These are phyloP conservation scores for Andricus quercusramuli DNA, from an alignment of 2,888 invertebrate genomes.

Conservation along the genomic window DNA sequence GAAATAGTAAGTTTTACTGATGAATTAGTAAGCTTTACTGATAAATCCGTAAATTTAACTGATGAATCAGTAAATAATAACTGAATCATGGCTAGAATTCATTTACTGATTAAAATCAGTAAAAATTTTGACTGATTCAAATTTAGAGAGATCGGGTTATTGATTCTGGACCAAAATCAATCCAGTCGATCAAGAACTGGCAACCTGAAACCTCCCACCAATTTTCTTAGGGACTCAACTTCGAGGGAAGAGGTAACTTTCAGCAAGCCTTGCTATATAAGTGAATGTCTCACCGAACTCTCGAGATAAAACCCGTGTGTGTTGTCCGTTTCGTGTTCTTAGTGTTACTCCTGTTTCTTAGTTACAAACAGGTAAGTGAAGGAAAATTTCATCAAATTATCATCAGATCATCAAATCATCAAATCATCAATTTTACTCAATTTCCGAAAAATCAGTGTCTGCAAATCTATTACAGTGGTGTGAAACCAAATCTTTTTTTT, in stretches of 20 bases:
- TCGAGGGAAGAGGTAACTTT: conserved; percentile 75
- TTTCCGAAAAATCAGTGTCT: background rate
- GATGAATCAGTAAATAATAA: too few relatives aligned
- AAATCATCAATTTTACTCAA: background rate
- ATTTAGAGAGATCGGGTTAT: background rate
- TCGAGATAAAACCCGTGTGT: conserved; percentile 75
- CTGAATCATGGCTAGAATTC: too few relatives aligned
- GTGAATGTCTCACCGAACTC: conserved; percentile 73
- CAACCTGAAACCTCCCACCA: conserved; percentile 58
- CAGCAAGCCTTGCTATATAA: conserved; percentile 76
- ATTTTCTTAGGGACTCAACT: conserved; percentile 58
- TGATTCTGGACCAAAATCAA: conserved; percentile 12
- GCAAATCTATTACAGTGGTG: conserved; percentile 18
- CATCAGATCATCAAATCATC: background rate
- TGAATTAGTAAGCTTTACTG: too few relatives aligned
- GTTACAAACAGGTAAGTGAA: conserved; percentile 53
- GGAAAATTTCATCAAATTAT: background rate
- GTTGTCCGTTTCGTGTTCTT: conserved; percentile 68
- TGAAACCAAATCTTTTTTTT: conserved; percentile 35
- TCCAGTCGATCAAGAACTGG: background rate
- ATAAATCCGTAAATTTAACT: too few relatives aligned
- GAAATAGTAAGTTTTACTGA: too few relatives aligned
- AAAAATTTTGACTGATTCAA: too few relatives aligned
- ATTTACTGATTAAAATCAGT: too few relatives aligned
- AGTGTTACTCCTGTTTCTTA: conserved; percentile 62